These are phyloP conservation scores for Zygothrica quintamaculata DNA, from an alignment of 2,888 invertebrate genomes.

Conservation along the genomic window DNA sequence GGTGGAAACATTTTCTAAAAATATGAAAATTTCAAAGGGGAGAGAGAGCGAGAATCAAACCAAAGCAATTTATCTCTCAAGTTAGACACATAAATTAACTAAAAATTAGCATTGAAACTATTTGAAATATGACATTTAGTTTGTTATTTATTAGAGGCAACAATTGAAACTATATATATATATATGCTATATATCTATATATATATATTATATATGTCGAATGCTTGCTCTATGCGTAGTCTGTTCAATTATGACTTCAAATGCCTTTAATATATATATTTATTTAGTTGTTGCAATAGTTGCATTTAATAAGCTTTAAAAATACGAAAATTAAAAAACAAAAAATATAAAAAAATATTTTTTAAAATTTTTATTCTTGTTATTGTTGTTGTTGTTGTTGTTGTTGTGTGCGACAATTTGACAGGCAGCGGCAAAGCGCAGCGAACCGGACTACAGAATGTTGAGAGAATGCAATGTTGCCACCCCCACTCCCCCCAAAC, in stretches of 20 bases:
- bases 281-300: constrained; percentile 39
- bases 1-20: no score
- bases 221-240: no score
- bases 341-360: constrained; percentile 37
- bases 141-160: constrained; percentile 31
- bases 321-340: neutral
- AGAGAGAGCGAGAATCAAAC: no score
- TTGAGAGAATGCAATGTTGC: no score
- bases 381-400: constrained; percentile 47
- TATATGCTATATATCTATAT: no score
- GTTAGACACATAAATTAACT: neutral
- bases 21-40: no score
- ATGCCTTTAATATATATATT: constrained; percentile 31
- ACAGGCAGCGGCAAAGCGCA: constrained; percentile 38
- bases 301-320: constrained; percentile 55
- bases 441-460: constrained; percentile 28
- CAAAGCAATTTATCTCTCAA: neutral
- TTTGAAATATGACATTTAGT: constrained; percentile 31
- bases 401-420: constrained; percentile 45
- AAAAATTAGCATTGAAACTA: constrained; percentile 20
- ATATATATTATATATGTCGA: neutral
- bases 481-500: neutral
- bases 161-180: constrained; percentile 1
- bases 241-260: constrained; percentile 43
- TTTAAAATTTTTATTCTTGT: no score